These are phyloP conservation scores for Doris montereyensis DNA, from an alignment of 2,888 invertebrate species.

Conservation along the genomic window DNA sequence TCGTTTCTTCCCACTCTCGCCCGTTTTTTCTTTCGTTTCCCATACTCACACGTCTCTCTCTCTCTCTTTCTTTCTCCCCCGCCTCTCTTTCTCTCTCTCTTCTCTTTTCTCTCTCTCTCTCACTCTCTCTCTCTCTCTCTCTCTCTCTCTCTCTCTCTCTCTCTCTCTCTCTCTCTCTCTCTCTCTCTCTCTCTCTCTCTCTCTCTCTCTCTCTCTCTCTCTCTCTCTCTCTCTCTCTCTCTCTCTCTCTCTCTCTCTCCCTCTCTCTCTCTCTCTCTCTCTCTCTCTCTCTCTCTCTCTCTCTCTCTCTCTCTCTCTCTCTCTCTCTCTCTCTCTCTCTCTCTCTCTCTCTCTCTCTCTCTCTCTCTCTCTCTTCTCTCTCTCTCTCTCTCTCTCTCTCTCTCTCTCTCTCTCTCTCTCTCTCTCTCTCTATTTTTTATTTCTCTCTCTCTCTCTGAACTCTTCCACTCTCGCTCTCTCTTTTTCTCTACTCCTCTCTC, in stretches of 20 bases:
- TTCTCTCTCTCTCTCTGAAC: no score
- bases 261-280: conserved; percentile 12
- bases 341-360: background rate
- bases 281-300: background rate
- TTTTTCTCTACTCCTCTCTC: no score
- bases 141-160: conserved; percentile 31
- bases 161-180: conserved; percentile 10
- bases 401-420: no score
- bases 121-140: conserved; percentile 32
- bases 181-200: conserved; percentile 7
- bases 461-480: no score
- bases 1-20: background rate
- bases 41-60: no score
- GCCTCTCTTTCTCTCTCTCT: background rate
- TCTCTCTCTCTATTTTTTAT: no score
- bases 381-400: background rate
- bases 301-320: conserved; percentile 15
- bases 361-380: background rate
- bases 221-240: conserved; percentile 15
- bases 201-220: background rate
- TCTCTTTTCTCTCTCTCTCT: conserved; percentile 3
- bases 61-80: no score
- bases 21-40: background rate
- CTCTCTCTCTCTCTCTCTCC: conserved; percentile 12
- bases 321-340: background rate